Conservation (phyloP, 1,140 invertebrate species). For the Zophobas atratus region DNA sequence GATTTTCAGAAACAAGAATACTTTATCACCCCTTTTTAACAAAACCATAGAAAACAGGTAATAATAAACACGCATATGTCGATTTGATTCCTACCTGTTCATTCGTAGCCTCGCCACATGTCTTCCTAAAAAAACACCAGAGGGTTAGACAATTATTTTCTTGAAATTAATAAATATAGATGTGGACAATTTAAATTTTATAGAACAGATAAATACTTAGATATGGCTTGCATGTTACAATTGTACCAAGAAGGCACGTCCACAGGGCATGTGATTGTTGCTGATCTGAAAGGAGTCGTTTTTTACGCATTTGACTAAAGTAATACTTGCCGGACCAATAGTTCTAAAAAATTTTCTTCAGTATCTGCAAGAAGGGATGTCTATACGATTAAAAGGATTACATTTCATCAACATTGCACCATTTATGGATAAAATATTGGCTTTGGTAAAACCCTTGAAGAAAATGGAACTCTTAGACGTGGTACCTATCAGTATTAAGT, state of each 20-base stretch:
- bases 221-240: constrained; percentile 74
- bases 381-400: constrained; percentile 76
- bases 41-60: constrained; percentile 70
- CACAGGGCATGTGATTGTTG: constrained; percentile 73
- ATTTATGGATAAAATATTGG: constrained; percentile 79
- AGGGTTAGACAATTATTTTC: constrained; percentile 73
- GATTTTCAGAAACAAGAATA: constrained; percentile 74
- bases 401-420: constrained; percentile 79
- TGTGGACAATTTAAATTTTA: constrained; percentile 73
- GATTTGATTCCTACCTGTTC: no score
- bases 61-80: constrained; percentile 42
- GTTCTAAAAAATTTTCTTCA: constrained; percentile 75
- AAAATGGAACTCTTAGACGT: constrained; percentile 77
- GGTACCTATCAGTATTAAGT: constrained; percentile 24
- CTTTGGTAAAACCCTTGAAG: constrained; percentile 79
- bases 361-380: constrained; percentile 73
- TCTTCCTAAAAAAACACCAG: constrained; percentile 69
- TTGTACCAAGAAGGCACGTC: constrained; percentile 70
- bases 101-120: constrained; percentile 61
- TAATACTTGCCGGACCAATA: constrained; percentile 68
- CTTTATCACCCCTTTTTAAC: constrained; percentile 68
- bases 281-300: constrained; percentile 73
- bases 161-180: constrained; percentile 71
- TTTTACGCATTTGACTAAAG: constrained; percentile 73
- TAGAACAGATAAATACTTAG: constrained; percentile 68